Conservation (phyloP, 2,113 vertebrate genomes). For the human region DNA sequence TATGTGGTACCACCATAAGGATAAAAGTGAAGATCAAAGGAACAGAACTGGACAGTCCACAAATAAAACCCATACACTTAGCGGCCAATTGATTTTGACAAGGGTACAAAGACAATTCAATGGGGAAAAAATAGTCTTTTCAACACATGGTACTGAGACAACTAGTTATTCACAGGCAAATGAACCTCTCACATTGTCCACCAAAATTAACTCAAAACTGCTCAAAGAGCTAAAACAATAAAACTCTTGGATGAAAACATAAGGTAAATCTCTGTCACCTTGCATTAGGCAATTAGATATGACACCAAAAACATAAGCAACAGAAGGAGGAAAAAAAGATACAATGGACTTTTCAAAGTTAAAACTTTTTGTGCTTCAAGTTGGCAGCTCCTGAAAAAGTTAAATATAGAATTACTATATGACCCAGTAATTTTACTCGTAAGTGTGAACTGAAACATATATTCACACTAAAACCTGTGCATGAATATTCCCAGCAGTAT, state of each 20-base stretch:
- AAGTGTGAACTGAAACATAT: not conserved
- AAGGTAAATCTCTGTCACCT: not conserved
- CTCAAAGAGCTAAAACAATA: not conserved
- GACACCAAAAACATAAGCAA: not conserved
- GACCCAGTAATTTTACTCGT: not conserved
- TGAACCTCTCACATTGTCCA: not conserved
- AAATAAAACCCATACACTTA: not conserved
- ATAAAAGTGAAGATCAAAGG: not conserved
- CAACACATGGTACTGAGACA: not conserved
- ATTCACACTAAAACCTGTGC: not conserved
- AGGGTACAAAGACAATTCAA: not conserved
- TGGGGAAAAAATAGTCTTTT: not conserved
- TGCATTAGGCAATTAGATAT: not conserved
- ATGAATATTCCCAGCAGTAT: not conserved
- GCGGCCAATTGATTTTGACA: not conserved
- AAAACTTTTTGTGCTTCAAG: not conserved
- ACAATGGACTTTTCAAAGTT: not conserved
- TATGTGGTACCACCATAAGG: not conserved
- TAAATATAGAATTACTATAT: not conserved
- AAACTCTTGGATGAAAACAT: not conserved
- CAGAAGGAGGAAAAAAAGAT: not conserved
- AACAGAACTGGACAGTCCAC: not conserved
- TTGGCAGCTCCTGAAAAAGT: not conserved
- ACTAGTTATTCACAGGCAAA: not conserved
- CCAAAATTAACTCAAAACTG: not conserved